A percentile compares a stretch with the other conserved stretches of the same genome.
Conservation (phyloP, 2,113 vertebrate genomes). For the Austrofundulus limnaeus region DNA sequence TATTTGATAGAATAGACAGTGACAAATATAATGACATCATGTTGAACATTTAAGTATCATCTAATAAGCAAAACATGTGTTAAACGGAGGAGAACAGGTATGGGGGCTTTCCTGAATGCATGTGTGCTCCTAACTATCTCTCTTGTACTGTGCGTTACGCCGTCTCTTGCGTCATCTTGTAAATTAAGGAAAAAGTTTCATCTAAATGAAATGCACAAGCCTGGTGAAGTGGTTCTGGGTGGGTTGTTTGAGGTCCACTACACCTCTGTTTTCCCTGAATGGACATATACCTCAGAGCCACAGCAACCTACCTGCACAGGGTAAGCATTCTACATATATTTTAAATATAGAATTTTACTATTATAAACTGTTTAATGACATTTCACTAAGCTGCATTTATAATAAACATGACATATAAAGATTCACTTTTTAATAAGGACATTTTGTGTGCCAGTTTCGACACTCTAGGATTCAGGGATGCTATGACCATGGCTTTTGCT, state of each 20-base stretch:
- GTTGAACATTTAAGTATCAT: not conserved
- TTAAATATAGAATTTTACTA: not conserved
- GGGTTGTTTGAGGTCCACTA: conserved; percentile 66
- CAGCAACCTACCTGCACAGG: conserved; percentile 31
- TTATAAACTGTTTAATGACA: not conserved
- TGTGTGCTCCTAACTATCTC: not conserved
- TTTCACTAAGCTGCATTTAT: not conserved
- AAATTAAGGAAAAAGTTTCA: conserved; percentile 2
- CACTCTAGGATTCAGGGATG: conserved; percentile 61
- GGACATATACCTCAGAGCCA: conserved; percentile 58
- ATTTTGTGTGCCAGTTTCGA: conserved; percentile 46
- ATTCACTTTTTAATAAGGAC: not conserved
- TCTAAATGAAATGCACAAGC: conserved; percentile 47
- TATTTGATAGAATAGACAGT: not conserved
- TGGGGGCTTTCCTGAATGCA: not conserved
- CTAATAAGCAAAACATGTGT: no score
- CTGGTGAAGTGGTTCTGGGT: conserved; percentile 61
- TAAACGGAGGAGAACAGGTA: conserved; percentile 1
- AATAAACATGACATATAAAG: not conserved
- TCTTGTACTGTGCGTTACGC: not conserved
- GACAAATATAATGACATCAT: not conserved
- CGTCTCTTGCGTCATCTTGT: not conserved
- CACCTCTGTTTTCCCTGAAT: conserved; percentile 47
- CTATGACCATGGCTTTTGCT: conserved; percentile 71
- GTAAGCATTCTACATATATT: conserved; percentile 26